Evolutionary conservation across 2,888 invertebrate species (phyloP).

Genomic region (Hofmannophila pseudospretella): DNA sequence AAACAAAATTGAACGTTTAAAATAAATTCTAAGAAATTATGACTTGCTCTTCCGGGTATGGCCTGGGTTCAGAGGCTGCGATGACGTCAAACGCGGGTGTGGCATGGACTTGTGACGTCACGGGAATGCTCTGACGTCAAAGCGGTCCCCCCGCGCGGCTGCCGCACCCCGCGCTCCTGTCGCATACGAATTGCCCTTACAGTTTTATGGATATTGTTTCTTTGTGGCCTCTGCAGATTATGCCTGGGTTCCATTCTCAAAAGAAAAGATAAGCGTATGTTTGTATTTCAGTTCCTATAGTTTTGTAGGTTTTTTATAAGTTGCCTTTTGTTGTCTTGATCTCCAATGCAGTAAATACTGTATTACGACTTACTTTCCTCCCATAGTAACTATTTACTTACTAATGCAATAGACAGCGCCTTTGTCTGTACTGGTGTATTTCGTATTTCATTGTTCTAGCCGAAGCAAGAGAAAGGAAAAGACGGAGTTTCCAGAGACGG

Average conservation of each 20-base stretch:
- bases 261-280: slow-evolving; percentile 16
- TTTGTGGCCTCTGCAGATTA: slow-evolving; percentile 30
- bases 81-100: slow-evolving; percentile 74
- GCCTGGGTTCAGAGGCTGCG: slow-evolving; percentile 28
- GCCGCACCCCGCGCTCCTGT: slow-evolving; percentile 28
- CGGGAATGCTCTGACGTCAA: slow-evolving; percentile 72
- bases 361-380: too few relatives aligned
- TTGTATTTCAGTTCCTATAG: slow-evolving; percentile 1
- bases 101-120: slow-evolving; percentile 69
- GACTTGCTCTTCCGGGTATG: slow-evolving; percentile 5
- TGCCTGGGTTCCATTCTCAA: slow-evolving; percentile 13
- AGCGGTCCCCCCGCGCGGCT: slow-evolving; percentile 35
- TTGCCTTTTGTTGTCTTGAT: too few relatives aligned
- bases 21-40: too few relatives aligned
- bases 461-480: too few relatives aligned
- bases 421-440: too few relatives aligned
- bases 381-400: too few relatives aligned
- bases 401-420: too few relatives aligned
- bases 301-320: background rate
- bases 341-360: too few relatives aligned
- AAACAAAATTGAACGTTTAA: background rate
- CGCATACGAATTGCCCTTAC: slow-evolving; percentile 46
- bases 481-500: too few relatives aligned
- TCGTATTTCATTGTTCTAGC: too few relatives aligned
- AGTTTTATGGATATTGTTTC: slow-evolving; percentile 61